These are phyloP conservation scores for Microplitis manilae DNA, from an alignment of 2,888 invertebrate species.

Conservation along the genomic window DNA sequence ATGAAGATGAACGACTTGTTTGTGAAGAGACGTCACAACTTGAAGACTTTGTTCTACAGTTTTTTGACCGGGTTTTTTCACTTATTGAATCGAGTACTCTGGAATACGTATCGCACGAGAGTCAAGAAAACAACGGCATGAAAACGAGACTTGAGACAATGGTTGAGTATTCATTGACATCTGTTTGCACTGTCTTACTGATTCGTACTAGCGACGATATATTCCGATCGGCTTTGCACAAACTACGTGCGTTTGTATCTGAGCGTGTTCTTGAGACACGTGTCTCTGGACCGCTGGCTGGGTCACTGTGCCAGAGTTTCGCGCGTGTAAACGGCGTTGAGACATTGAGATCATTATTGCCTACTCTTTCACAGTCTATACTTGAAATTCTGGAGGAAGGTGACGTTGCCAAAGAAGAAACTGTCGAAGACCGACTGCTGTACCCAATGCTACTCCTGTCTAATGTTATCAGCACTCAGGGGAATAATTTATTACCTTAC, in stretches of 20 bases:
- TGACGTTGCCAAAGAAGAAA: conserved; percentile 81
- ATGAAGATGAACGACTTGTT: conserved; percentile 82
- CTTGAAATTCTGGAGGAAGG: conserved; percentile 74
- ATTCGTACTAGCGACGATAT: conserved; percentile 79
- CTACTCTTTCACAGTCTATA: conserved; percentile 80
- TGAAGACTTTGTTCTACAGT: conserved; percentile 90
- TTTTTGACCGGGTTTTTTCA: conserved; percentile 83
- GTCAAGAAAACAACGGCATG: conserved; percentile 67
- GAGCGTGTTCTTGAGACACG: conserved; percentile 86
- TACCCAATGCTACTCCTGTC: conserved; percentile 84
- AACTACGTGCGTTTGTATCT: conserved; percentile 82
- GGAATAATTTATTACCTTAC: conserved; percentile 78
- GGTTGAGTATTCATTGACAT: conserved; percentile 80
- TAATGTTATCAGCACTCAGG: conserved; percentile 80
- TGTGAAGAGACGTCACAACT: conserved; percentile 89
- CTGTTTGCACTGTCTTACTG: conserved; percentile 79
- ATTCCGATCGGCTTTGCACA: conserved; percentile 79
- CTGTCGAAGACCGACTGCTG: conserved; percentile 83
- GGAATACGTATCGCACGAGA: conserved; percentile 79
- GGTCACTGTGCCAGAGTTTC: conserved; percentile 80
- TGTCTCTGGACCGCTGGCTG: conserved; percentile 87
- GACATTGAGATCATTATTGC: conserved; percentile 82
- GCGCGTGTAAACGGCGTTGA: conserved; percentile 79
- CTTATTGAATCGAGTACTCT: conserved; percentile 82
- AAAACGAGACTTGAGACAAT: conserved; percentile 82